A percentile compares a stretch with the other conserved stretches of the same genome.
These are phyloP conservation scores for Saccostrea cuccullata DNA, from an alignment of 1,140 invertebrate genomes.

Conservation along the genomic window DNA sequence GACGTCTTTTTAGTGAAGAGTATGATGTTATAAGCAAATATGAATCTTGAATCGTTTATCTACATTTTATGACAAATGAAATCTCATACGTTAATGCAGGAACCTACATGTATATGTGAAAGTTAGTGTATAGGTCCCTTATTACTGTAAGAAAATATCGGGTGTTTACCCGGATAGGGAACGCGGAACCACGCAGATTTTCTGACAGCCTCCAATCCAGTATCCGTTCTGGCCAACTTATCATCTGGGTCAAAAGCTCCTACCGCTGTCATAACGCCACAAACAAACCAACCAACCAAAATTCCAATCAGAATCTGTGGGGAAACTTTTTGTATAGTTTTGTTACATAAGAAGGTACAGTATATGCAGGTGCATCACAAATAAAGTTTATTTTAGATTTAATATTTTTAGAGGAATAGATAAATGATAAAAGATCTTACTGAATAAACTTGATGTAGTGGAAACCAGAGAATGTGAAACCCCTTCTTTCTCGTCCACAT, in stretches of 20 bases:
- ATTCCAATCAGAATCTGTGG: constrained; percentile 60
- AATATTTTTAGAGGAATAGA: too few relatives aligned
- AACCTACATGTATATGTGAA: too few relatives aligned
- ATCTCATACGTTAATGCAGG: too few relatives aligned
- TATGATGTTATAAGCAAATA: too few relatives aligned
- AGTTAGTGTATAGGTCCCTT: too few relatives aligned
- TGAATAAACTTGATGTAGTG: constrained; percentile 89
- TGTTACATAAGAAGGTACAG: too few relatives aligned
- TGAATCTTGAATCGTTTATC: too few relatives aligned
- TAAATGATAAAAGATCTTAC: constrained; percentile 79
- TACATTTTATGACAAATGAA: too few relatives aligned
- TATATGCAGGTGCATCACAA: too few relatives aligned
- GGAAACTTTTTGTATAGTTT: neutral
- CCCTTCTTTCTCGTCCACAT: constrained; percentile 78
- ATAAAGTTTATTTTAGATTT: too few relatives aligned
- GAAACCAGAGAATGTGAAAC: constrained; percentile 79
- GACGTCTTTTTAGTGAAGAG: too few relatives aligned
- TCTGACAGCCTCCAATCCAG: constrained; percentile 49
- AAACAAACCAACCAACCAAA: constrained; percentile 61
- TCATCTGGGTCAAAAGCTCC: constrained; percentile 54
- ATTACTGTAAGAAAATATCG: too few relatives aligned
- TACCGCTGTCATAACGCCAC: constrained; percentile 56
- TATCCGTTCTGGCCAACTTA: constrained; percentile 61
- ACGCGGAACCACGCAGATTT: constrained; percentile 60
- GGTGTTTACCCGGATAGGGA: constrained; percentile 61